A percentile compares a stretch with the other conserved stretches of the same genome.
Evolutionary conservation across 2,888 invertebrate species (phyloP).

Genomic region (Oscheius myriophilus): DNA sequence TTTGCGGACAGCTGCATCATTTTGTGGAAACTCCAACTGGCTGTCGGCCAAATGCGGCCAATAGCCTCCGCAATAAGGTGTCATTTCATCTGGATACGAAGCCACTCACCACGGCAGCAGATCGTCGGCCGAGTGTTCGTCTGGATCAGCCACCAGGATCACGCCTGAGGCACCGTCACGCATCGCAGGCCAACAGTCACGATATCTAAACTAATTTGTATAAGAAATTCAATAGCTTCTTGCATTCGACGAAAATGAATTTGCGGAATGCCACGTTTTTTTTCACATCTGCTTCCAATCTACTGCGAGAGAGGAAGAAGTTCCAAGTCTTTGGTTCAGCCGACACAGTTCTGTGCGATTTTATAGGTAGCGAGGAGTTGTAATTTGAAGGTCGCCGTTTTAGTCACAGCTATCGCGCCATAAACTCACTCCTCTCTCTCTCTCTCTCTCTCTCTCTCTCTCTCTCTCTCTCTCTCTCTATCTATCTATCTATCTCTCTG

Average conservation of each 20-base stretch:
- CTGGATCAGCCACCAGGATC: constrained; percentile 79
- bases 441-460: background rate
- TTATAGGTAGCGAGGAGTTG: background rate
- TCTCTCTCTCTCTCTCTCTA: no score
- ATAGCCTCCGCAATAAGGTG: no score
- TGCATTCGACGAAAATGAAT: no score
- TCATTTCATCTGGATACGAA: no score
- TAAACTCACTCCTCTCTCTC: background rate
- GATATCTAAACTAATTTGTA: constrained; percentile 45
- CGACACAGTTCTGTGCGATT: background rate
- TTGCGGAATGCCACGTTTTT: background rate
- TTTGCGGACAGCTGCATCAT: no score
- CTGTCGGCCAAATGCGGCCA: no score
- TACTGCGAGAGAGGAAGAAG: background rate
- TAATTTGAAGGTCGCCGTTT: no score
- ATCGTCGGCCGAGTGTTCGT: constrained; percentile 63
- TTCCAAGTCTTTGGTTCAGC: background rate
- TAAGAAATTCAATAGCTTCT: no score
- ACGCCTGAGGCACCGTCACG: constrained; percentile 79
- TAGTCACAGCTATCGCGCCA: background rate
- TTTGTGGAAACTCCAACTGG: no score
- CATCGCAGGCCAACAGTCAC: constrained; percentile 81
- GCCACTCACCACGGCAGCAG: constrained; percentile 57
- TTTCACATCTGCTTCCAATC: background rate
- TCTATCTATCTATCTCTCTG: no score